These are phyloP conservation scores for Leptocoma aspasia DNA, from an alignment of 2,113 vertebrate genomes.

Conservation along the genomic window DNA sequence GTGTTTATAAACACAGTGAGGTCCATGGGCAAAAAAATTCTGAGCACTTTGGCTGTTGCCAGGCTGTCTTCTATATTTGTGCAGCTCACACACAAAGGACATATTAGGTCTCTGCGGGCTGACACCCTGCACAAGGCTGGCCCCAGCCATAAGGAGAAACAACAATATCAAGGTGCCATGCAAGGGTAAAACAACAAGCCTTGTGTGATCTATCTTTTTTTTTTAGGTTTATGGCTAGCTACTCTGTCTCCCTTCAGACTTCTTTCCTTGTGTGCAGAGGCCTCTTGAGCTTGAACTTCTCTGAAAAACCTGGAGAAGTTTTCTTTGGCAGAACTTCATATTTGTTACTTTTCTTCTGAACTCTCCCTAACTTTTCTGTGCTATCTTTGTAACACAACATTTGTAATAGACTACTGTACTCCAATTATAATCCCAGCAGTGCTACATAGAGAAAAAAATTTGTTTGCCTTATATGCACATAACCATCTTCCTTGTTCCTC, in stretches of 20 bases:
- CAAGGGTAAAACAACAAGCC: fast-evolving
- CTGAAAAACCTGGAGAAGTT: background rate
- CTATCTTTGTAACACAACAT: background rate
- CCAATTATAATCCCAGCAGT: background rate
- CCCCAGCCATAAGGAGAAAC: background rate
- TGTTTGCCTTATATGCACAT: background rate
- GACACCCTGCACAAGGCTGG: background rate
- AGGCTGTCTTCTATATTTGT: background rate
- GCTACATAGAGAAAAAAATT: background rate
- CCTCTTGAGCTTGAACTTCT: background rate
- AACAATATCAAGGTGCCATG: background rate
- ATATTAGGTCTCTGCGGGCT: background rate
- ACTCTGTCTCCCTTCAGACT: background rate
- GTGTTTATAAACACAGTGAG: background rate
- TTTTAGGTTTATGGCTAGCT: background rate
- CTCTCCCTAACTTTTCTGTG: background rate
- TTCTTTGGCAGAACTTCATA: background rate
- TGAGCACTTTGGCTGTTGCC: background rate
- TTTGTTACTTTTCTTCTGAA: background rate
- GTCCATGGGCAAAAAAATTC: background rate
- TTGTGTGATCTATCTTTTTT: background rate
- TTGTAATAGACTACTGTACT: background rate
- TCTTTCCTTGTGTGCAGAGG: background rate
- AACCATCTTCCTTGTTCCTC: background rate
- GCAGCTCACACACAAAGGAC: background rate